Base-by-base conservation (phyloP, 1,140 invertebrate genomes). In the Drosophila fuyamai region DNA sequence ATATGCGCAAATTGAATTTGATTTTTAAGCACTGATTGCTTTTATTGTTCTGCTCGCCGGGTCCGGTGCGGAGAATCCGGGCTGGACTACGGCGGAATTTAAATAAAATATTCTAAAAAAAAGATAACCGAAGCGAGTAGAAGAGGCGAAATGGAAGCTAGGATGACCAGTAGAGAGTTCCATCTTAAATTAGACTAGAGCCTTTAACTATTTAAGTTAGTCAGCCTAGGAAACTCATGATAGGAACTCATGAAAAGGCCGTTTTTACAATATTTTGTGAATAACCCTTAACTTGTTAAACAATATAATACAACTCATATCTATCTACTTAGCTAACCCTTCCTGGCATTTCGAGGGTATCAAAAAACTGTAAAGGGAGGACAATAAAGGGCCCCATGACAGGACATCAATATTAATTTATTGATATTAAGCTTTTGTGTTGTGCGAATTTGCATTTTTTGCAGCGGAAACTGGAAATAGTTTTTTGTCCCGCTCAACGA, bases 1-100 rank as follows among this genome's bases (percentile, higher is more conserved):
- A 89, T 86, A 79, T 88, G 83, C 84, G 83, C 75, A 86, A 86
- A 86, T 86, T 86, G 83, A 86, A 86, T 86, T 89, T 86, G 83
- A 86, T 86, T 86, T 86, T 86, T 89, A 83, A 89, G 83, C 83
- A 83, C 84, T 86, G 83, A 86, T 86, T 86, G 83, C 84, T 86
- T 86, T 83, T 89, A 86, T 86, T 86, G 83, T 89, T 89, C 79
- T 65, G 76, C 51, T 59, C n/a, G 41, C 16, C 36, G 66, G 61
- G 35, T 65, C 54, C 62, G 32, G 41, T 41, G 14, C 32, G n/a
- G 23, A 9, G 53, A 16, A 32, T 58, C 50, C 56, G 46, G 44
- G n/a, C 41, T 68, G 36, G 44, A 38, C 54, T 48, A 41, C 62
- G 50, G 51, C 60, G 36, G 74, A 73, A 81, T 73, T 85, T 79